These are phyloP conservation scores for Rhodinocichla rosea DNA, from an alignment of 2,113 vertebrate species.

Conservation along the genomic window DNA sequence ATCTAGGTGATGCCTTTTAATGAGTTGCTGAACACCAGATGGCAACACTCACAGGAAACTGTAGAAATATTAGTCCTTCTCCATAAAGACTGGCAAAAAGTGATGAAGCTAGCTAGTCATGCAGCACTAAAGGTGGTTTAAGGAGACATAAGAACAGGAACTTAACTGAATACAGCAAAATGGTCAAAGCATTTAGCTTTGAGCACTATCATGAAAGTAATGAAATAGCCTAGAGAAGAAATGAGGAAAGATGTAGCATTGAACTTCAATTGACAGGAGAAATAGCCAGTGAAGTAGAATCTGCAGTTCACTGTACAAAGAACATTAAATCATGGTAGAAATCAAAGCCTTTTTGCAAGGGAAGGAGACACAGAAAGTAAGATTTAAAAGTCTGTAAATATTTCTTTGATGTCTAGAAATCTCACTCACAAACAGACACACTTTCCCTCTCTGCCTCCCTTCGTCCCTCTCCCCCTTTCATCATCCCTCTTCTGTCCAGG, in stretches of 20 bases:
- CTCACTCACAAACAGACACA: not conserved
- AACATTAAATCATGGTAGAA: not conserved
- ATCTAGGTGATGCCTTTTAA: not conserved
- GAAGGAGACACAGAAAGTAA: not conserved
- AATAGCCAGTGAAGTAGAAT: not conserved
- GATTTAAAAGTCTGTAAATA: not conserved
- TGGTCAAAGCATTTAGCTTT: not conserved
- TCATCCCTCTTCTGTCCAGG: not conserved
- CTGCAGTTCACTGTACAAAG: not conserved
- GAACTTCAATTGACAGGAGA: not conserved
- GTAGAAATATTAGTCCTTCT: not conserved
- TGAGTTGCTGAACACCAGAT: not conserved
- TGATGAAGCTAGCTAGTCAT: not conserved
- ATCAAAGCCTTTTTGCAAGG: not conserved
- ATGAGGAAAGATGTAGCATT: not conserved
- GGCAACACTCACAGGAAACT: not conserved
- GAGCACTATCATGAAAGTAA: not conserved
- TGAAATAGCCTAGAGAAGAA: not conserved
- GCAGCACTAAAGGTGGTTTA: not conserved
- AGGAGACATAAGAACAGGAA: not conserved
- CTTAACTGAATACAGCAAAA: not conserved
- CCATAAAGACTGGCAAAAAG: not conserved
- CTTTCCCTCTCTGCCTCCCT: not conserved
- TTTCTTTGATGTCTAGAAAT: not conserved
- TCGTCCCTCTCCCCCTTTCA: fast-evolving